Conservation (phyloP, 2,888 invertebrate genomes). For the Andrena praecox region DNA sequence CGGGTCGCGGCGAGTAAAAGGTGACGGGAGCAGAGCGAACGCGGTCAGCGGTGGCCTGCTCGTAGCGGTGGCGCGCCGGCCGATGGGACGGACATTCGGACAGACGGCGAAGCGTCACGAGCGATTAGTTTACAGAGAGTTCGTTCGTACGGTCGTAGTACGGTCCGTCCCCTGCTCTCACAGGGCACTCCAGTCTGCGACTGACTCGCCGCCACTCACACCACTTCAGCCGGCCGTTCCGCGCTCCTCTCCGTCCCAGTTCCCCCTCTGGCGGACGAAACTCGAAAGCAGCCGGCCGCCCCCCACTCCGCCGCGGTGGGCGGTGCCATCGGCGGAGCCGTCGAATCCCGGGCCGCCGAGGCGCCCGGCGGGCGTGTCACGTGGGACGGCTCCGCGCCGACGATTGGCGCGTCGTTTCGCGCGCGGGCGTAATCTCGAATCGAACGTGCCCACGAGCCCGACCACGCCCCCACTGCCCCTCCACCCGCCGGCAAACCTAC, state of each 20-base stretch:
- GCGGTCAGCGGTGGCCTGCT: background rate
- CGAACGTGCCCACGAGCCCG: constrained; percentile 59
- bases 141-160: constrained; percentile 71
- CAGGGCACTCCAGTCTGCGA: constrained; percentile 85
- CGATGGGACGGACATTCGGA: constrained; percentile 74
- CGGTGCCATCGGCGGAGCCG: constrained; percentile 74
- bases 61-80: constrained; percentile 42
- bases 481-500: constrained; percentile 69
- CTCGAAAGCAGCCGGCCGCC: constrained; percentile 85
- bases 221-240: constrained; percentile 81
- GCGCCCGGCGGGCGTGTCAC: constrained; percentile 48
- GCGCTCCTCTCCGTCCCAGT: constrained; percentile 76
- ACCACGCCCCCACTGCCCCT: constrained; percentile 55
- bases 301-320: constrained; percentile 84
- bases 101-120: constrained; percentile 73
- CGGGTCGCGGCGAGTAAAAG: constrained; percentile 48
- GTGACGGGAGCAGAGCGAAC: constrained; percentile 17
- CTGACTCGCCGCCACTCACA: constrained; percentile 84
- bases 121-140: constrained; percentile 73
- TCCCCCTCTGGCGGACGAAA: constrained; percentile 85
- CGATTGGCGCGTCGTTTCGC: constrained; percentile 82
- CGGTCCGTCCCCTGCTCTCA: constrained; percentile 84
- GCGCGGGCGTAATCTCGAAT: constrained; percentile 65
- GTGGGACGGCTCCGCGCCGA: constrained; percentile 38
- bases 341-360: constrained; percentile 82